Percentiles rank a stretch among this genome's conserved stretches.
phyloP scores from a whole-genome alignment of 1,140 invertebrate species.

The Ceratitis capitata region DNA sequence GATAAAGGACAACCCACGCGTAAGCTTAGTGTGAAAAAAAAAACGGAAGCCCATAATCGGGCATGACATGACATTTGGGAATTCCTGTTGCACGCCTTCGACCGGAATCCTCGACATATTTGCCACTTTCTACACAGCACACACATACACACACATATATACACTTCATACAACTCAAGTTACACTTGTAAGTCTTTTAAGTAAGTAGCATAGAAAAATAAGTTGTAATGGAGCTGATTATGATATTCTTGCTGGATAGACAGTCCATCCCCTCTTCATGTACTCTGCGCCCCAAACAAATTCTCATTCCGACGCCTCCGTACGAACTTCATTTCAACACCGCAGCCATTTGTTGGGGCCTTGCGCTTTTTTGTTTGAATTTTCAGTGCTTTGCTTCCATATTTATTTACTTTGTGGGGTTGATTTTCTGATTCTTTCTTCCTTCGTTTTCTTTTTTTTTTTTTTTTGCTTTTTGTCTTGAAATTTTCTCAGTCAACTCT shows the following conservation, averaged over 20 bases:
- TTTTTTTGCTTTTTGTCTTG: neutral
- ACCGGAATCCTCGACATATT: neutral
- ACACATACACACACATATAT: neutral
- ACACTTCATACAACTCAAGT: too few species aligned
- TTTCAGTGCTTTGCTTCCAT: neutral
- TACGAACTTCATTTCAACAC: neutral
- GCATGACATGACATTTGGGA: conserved; percentile 33
- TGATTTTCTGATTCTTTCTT: too few species aligned
- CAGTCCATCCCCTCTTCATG: neutral
- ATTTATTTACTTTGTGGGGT: neutral
- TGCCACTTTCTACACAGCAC: neutral
- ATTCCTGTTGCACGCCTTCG: conserved; percentile 22
- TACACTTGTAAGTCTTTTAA: too few species aligned
- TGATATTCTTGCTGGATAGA: conserved; percentile 1
- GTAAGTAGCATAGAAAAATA: neutral
- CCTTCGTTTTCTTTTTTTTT: too few species aligned
- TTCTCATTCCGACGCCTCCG: neutral
- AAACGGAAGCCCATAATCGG: conserved; percentile 37
- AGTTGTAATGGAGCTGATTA: conserved; percentile 39
- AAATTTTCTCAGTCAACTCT: neutral
- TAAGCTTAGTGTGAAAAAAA: neutral
- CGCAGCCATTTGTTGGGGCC: neutral
- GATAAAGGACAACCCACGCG: neutral
- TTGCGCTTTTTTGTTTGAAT: neutral
- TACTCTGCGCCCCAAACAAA: neutral